phyloP scores from a whole-genome alignment of 2,888 invertebrate species.

The Meloe dianella region DNA sequence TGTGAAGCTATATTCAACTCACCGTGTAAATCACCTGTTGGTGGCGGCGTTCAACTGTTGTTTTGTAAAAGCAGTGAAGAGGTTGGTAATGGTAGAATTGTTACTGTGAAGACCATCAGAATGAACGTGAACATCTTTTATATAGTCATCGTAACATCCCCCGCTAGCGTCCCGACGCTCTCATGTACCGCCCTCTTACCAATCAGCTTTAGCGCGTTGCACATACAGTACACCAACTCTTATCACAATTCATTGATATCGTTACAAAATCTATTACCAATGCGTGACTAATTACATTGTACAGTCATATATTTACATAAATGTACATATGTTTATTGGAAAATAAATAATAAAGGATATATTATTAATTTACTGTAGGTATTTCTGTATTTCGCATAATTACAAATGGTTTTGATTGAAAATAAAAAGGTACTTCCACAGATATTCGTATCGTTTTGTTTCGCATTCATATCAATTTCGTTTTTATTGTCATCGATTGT shows the following conservation, averaged over 20 bases:
- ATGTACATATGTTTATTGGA: not conserved
- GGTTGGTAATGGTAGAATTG: conserved; percentile 32
- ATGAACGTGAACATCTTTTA: conserved; percentile 43
- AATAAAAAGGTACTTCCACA: not conserved
- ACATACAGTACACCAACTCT: conserved; percentile 29
- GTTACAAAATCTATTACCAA: conserved; percentile 30
- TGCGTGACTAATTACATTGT: conserved; percentile 32
- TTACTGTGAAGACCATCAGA: conserved; percentile 40
- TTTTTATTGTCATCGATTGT: not conserved
- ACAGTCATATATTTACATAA: not conserved
- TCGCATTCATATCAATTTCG: not conserved
- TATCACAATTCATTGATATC: conserved; percentile 36
- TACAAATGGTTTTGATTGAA: not conserved
- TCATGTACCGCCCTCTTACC: conserved; percentile 37
- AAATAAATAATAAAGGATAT: not conserved
- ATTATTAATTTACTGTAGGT: not conserved
- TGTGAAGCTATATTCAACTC: conserved; percentile 10
- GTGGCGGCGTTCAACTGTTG: conserved; percentile 10
- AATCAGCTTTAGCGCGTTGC: conserved; percentile 35
- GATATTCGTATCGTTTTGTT: not conserved
- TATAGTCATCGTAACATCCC: conserved; percentile 33
- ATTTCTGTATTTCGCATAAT: not conserved
- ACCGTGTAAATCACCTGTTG: conserved; percentile 26
- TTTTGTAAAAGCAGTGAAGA: conserved; percentile 12
- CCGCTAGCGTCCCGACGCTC: conserved; percentile 39